These are phyloP conservation scores for Bibio marci DNA, from an alignment of 2,888 invertebrate genomes.

Conservation along the genomic window DNA sequence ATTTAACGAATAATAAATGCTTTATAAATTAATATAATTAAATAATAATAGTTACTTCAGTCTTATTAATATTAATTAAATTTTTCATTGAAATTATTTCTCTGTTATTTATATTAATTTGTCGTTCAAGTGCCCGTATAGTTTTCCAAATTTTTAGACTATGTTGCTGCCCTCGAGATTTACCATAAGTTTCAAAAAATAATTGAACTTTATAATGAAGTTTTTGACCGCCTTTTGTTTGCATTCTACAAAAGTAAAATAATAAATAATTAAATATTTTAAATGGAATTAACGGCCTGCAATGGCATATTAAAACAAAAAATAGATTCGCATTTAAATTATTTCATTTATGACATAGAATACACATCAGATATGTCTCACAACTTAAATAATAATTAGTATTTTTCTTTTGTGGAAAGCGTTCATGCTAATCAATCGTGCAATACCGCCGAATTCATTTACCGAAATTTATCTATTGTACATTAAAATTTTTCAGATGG, in stretches of 20 bases:
- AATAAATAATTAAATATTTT: no score
- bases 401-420: no score
- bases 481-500: no score
- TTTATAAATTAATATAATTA: background rate
- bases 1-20: background rate
- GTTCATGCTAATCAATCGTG: no score
- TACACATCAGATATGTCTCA: no score
- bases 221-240: conserved; percentile 5
- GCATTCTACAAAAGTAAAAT: conserved; percentile 1
- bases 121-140: conserved; percentile 3
- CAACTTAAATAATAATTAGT: no score
- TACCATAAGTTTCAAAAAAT: conserved; percentile 4
- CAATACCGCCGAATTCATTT: no score
- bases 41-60: conserved; percentile 3
- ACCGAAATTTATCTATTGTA: no score
- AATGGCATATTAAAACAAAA: no score
- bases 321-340: no score
- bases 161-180: conserved; percentile 3
- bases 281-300: no score
- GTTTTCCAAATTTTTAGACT: conserved; percentile 5
- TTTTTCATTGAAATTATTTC: conserved; percentile 5
- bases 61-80: conserved; percentile 5
- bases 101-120: conserved; percentile 1
- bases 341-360: no score
- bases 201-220: conserved; percentile 3